These are phyloP conservation scores for Lacanobia wlatinum DNA, from an alignment of 2,888 invertebrate species.

Conservation along the genomic window DNA sequence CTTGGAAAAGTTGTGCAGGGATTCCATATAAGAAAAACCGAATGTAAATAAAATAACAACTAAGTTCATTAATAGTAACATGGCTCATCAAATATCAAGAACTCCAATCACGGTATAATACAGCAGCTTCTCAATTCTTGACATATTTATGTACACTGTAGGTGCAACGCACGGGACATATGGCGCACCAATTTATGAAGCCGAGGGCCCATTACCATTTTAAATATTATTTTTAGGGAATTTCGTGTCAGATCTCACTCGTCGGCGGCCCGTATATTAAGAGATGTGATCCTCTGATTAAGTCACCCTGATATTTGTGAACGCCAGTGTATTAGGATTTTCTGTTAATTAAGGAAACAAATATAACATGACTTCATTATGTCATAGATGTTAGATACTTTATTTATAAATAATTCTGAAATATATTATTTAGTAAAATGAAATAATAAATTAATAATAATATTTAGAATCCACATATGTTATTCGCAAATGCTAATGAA, in stretches of 20 bases:
- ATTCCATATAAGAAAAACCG: conserved; percentile 1
- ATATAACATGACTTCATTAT: conserved; percentile 66
- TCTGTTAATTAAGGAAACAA: conserved; percentile 87
- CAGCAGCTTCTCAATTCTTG: conserved; percentile 87
- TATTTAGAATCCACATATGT: neutral
- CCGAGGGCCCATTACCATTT: conserved; percentile 90
- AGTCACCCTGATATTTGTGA: conserved; percentile 85
- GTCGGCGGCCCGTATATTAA: conserved; percentile 88
- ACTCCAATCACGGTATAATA: conserved; percentile 74
- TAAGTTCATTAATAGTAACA: conserved; percentile 22
- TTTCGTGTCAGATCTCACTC: conserved; percentile 91
- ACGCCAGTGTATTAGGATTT: conserved; percentile 79
- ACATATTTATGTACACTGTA: conserved; percentile 91
- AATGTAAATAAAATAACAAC: conserved; percentile 26
- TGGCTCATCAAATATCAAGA: conserved; percentile 78
- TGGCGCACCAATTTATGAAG: conserved; percentile 90
- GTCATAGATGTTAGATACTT: conserved; percentile 63
- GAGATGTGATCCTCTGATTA: conserved; percentile 90
- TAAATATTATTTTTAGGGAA: conserved; percentile 91
- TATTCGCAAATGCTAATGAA: conserved; percentile 23
- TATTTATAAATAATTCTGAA: conserved; percentile 13
- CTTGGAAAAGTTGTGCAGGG: conserved; percentile 18
- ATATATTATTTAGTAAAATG: neutral
- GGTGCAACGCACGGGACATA: conserved; percentile 89
- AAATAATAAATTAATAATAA: neutral